A percentile compares a stretch with the other conserved stretches of the same genome.
Conservation (phyloP, 2,113 vertebrate genomes). For the Cervus canadensis region DNA sequence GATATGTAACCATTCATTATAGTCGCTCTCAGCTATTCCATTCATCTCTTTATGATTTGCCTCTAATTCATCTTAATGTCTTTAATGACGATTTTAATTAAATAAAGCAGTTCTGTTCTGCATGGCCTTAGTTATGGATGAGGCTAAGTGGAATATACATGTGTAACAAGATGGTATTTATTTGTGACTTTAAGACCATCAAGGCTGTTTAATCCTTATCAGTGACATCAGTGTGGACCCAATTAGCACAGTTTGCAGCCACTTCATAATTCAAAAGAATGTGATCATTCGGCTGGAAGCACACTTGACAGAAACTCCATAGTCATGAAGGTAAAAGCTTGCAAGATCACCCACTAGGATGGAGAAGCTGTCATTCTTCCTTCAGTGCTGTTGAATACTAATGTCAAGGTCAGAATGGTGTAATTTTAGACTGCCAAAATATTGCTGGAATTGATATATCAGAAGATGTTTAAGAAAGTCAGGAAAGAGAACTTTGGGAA, state of each 20-base stretch:
- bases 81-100: slow-evolving; percentile 45
- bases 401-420: slow-evolving; percentile 84
- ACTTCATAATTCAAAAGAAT: slow-evolving; percentile 84
- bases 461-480: slow-evolving; percentile 76
- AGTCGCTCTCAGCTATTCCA: not conserved
- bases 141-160: slow-evolving; percentile 23
- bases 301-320: slow-evolving; percentile 85
- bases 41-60: not conserved
- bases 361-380: slow-evolving; percentile 83
- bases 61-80: slow-evolving; percentile 34
- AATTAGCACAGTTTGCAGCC: slow-evolving; percentile 83
- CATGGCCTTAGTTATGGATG: not conserved
- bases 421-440: slow-evolving; percentile 86
- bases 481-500: slow-evolving; percentile 60
- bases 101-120: slow-evolving; percentile 39
- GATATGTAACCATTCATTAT: slow-evolving; percentile 26
- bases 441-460: slow-evolving; percentile 78
- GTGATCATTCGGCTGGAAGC: slow-evolving; percentile 83
- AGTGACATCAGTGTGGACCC: slow-evolving; percentile 76
- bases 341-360: slow-evolving; percentile 82
- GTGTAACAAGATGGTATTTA: slow-evolving; percentile 58
- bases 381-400: slow-evolving; percentile 83
- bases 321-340: slow-evolving; percentile 84
- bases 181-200: slow-evolving; percentile 70
- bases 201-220: slow-evolving; percentile 79